phyloP scores from a whole-genome alignment of 2,113 vertebrate genomes.

The Pungitius pungitius region DNA sequence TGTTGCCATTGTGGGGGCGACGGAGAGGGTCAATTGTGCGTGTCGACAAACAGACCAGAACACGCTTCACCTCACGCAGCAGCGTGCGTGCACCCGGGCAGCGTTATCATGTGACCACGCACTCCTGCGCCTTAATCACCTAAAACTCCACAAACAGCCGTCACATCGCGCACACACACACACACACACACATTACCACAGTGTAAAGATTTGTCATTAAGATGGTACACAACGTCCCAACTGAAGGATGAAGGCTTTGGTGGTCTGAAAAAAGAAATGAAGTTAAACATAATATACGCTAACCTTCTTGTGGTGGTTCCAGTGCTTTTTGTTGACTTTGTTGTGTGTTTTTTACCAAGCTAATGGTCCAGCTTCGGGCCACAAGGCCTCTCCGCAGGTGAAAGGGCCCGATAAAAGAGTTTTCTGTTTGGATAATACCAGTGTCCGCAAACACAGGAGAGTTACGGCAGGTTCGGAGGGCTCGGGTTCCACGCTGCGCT shows the following conservation, averaged over 20 bases:
- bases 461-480: constrained; percentile 32
- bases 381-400: constrained; percentile 21
- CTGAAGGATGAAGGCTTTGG: constrained; percentile 16
- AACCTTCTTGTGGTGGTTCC: neutral
- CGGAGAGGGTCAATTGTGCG: constrained; percentile 51
- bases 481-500: constrained; percentile 1
- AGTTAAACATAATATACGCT: neutral
- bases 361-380: constrained; percentile 29
- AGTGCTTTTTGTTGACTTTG: neutral
- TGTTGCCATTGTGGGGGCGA: constrained; percentile 42
- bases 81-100: constrained; percentile 26
- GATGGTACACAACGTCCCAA: neutral
- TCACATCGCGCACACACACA: constrained; percentile 23
- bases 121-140: constrained; percentile 57
- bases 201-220: neutral
- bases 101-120: constrained; percentile 44
- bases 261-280: neutral
- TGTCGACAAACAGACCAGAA: constrained; percentile 52
- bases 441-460: constrained; percentile 39
- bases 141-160: constrained; percentile 60
- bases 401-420: constrained; percentile 46
- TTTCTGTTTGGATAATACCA: constrained; percentile 45
- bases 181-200: constrained; percentile 1
- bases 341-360: constrained; percentile 22
- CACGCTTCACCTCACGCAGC: constrained; percentile 49